These are phyloP conservation scores for Chaunax sp. DNA, from an alignment of 2,797 vertebrate genomes.

Conservation along the genomic window DNA sequence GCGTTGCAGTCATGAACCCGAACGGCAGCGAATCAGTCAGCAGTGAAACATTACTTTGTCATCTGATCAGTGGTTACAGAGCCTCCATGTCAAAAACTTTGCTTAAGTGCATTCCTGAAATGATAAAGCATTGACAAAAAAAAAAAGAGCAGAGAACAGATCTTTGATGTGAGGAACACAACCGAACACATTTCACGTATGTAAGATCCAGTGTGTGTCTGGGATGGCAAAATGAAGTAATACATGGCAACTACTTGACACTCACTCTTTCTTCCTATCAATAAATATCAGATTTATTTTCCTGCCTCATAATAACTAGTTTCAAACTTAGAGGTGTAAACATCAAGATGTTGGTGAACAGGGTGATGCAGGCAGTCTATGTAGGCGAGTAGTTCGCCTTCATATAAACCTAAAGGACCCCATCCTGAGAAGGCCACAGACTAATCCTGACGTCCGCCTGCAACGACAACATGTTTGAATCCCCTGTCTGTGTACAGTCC, in stretches of 20 bases:
- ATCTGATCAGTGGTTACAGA: neutral
- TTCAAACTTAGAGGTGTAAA: no score
- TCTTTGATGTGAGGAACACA: neutral
- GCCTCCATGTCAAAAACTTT: neutral
- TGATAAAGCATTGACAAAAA: constrained; percentile 6
- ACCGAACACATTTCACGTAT: neutral
- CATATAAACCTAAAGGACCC: no score
- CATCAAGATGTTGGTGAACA: no score
- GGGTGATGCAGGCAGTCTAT: no score
- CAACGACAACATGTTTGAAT: no score
- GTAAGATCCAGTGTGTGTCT: neutral
- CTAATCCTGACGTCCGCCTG: no score
- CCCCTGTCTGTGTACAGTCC: no score
- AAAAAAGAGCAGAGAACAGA: neutral
- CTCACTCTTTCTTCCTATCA: neutral
- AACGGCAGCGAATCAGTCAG: neutral
- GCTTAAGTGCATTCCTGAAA: constrained; percentile 36
- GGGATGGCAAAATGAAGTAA: neutral
- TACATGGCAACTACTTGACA: neutral
- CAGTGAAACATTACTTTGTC: constrained; percentile 7
- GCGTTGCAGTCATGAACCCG: neutral
- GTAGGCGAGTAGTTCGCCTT: no score
- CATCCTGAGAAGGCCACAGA: no score
- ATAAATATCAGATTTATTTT: neutral
- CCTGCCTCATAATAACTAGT: no score